Evolutionary conservation across 1,140 invertebrate genomes (phyloP), one percentile per base, ranked within the genome.

Genomic region (Drosophila sulfurigaster): DNA sequence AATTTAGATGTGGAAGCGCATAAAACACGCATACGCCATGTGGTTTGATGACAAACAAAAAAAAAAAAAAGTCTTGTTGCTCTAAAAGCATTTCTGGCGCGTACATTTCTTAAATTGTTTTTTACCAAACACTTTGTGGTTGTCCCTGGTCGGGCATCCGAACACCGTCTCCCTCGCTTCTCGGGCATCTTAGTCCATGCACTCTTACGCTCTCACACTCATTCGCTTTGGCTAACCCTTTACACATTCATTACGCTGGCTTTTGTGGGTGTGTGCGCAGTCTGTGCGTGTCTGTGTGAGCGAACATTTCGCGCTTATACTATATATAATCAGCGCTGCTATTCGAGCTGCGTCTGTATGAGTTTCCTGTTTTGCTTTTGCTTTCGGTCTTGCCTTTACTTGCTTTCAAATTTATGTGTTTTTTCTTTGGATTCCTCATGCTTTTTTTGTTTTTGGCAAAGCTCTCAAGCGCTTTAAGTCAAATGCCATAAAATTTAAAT

Each of bases 221-320:
- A 20, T 28, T 41, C 38, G 30, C 35, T 54, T 51, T 73, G 54
- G 69, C 70, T 80, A 88, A 88, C 80, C 83, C 74, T 83, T 89
- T 83, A 83, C 83, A 83, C 83, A 88, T 88, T 88, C 85, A 89
- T 88, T 88, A 83, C 74, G 65, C 63, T 66, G 66, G 70, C 83
- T 80, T 88, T 81, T 80, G 78, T 75, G 77, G 72, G 60, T 74
- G 62, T 74, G 62, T 71, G 70, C 13, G 8, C 38, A 11, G 25
- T 58, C 52, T 46, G 7, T 46, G 52, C 35, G 52, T 35, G 52
- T 56, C 2, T 56, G 30, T 10, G 52, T 3, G 5, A 28, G 63
- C 25, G 46, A 41, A 75, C 66, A 76, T 86, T 79, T 80, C 77
- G 73, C 77, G 83, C 83, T 88, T 88, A 80, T 88, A 57, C 62